Evolutionary conservation across 2,797 vertebrate genomes (phyloP), one percentile per base, ranked within the genome.

Genomic region (Otolemur crassicaudatus): DNA sequence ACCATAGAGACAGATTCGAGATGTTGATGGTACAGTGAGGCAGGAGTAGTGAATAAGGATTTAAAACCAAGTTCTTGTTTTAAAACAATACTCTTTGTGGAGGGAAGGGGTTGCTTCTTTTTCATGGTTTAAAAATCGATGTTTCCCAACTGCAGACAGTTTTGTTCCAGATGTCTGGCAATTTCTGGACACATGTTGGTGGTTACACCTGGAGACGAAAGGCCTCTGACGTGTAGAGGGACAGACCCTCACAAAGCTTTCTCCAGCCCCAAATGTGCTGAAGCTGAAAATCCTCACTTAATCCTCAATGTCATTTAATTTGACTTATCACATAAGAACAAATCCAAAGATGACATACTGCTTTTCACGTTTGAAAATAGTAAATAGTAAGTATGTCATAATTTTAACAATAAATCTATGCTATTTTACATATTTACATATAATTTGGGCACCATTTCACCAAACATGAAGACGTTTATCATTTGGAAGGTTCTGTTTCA

Each of bases 401-500:
- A 73, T 76, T 60, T 90, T 87, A 83, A 12, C 63, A 85, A 69
- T 43, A 65, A 90, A 17, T 46, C 53, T 69, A 19, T 86, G 23
- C 58, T 69, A 69, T 75, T 93, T 49, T 22, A 73, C 53, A 69
- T 75, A 23, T 80, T 84, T 87, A 22, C 40, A 90, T 40, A 65
- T 61, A 75, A 70, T 75, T 75, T 83, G 46, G 37, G 31, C 76
- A 16, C 53, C 37, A 61, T 82, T 89, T 37, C 65, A 92, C 40
- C 65, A 46, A 29, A 53, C 49, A 31, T 84, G 22, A 83, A 94
- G 96, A 49, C 9, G 31, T 73, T 60, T 89, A 37, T 95, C 37
- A 83, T 79, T 94, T 92, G 70, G n/a, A 94, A 67, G 25, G n/a
- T 31, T 94, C 13, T 46, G 40, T 83, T 89, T 88, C 34, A 72